phyloP scores from a whole-genome alignment of 2,888 invertebrate species.

The Schizaphis graminum region DNA sequence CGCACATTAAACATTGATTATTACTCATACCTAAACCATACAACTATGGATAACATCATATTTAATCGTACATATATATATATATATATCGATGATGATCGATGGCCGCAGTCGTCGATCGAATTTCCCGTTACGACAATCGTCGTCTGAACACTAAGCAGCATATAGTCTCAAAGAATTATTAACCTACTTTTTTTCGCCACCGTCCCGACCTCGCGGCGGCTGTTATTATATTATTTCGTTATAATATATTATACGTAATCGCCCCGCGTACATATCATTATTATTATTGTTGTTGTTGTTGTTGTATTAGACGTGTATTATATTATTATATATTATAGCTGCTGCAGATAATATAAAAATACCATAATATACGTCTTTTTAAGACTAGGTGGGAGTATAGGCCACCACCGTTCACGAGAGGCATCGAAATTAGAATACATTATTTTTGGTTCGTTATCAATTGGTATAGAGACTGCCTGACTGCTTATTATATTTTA shows the following conservation, averaged over 20 bases:
- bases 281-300: conserved; percentile 28
- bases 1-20: neutral
- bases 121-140: conserved; percentile 53
- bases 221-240: neutral
- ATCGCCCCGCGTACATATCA: conserved; percentile 22
- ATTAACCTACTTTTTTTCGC: conserved; percentile 60
- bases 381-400: neutral
- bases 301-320: neutral
- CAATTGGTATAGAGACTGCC: neutral
- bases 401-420: neutral
- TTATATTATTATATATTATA: neutral
- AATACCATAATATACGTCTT: neutral
- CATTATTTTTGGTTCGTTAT: conserved; percentile 43
- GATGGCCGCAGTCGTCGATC: neutral
- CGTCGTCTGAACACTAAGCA: neutral
- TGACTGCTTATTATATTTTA: conserved; percentile 44
- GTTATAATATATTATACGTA: conserved; percentile 31
- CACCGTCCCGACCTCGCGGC: conserved; percentile 22
- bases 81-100: neutral
- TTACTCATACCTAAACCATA: neutral
- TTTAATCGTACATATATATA: neutral
- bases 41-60: neutral
- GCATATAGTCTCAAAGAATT: neutral
- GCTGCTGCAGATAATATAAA: neutral
- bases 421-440: conserved; percentile 50